Base-by-base conservation (phyloP, 2,888 invertebrate species). In the Polylopha cassiicola region DNA sequence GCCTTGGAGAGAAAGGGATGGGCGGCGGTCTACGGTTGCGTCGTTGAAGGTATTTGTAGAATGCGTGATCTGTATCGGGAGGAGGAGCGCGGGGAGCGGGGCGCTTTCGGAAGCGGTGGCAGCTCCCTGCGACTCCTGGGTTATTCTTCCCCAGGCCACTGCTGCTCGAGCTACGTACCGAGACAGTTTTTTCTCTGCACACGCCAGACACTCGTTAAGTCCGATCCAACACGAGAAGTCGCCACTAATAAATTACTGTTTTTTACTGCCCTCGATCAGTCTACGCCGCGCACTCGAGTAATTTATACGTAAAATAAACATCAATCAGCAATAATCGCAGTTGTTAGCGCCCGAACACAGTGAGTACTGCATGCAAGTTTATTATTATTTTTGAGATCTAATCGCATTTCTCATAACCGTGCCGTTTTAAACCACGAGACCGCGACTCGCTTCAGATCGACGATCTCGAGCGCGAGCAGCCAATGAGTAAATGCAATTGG, bases 161-260 rank as follows among this genome's bases (percentile, higher is more conserved):
- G 84, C 78, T 77, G 81, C 74, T 77, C 76, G 78, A 85, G 80
- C 85, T 80, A 72, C 81, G 82, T 80, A 79, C 73, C 75, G 73
- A 80, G 80, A 87, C 86, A 87, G 88, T 87, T 88, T 89, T 87
- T 88, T 87, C 88, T 86, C 74, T 74, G 79, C 82, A 81, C 84
- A 87, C 87, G 84, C 86, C 84, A 82, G 80, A 85, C 84, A 84
- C 85, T 85, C 86, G 87, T 87, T 86, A 85, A 82, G 82, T 78
- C 87, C 87, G 88, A 85, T 87, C 85, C 86, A 87, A 87, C 85
- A 87, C 88, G 87, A 88, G 88, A 86, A 87, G 86, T 87, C 88
- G 86, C 86, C 87, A 85, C 86, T 85, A 86, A 88, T 85, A 85
- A 85, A 85, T 85, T 85, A 84, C 80, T 78, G 82, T 84, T 85